Evolutionary conservation across 2,888 invertebrate genomes (phyloP).

Genomic region (Drosophila acutilabella): DNA sequence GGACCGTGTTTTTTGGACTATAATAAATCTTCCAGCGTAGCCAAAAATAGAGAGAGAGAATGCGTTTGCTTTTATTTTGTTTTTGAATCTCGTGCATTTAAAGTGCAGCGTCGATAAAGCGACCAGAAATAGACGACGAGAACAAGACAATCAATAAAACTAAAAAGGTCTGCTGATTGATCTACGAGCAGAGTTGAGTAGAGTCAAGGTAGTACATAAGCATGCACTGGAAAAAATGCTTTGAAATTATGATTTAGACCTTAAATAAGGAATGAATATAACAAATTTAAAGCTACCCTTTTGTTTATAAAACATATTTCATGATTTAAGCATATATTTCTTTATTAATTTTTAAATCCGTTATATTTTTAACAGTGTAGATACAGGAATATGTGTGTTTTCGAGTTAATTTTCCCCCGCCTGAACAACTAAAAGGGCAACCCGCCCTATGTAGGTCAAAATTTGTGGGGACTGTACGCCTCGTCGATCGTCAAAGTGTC

Average conservation of each 20-base stretch:
- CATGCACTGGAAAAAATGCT: no score
- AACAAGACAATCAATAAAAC: slow-evolving; percentile 46
- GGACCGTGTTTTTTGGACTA: neutral
- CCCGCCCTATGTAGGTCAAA: slow-evolving; percentile 58
- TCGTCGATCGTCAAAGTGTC: slow-evolving; percentile 31
- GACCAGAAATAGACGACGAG: slow-evolving; percentile 37
- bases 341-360: no score
- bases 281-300: no score
- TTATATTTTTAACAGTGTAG: neutral
- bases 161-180: slow-evolving; percentile 55
- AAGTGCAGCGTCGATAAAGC: slow-evolving; percentile 32
- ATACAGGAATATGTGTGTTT: neutral
- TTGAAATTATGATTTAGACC: no score
- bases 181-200: slow-evolving; percentile 44
- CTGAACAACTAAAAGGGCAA: neutral
- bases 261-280: no score
- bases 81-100: slow-evolving; percentile 19
- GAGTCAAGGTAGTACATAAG: slow-evolving; percentile 3
- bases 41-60: slow-evolving; percentile 65
- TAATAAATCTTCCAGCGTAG: slow-evolving; percentile 69
- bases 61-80: neutral
- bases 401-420: neutral
- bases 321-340: no score
- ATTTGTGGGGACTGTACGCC: slow-evolving; percentile 47
- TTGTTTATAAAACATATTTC: no score